Percentiles rank a stretch among this genome's conserved stretches.
Evolutionary conservation across 2,888 invertebrate species (phyloP).

Genomic region (Andrena hattorfiana): DNA sequence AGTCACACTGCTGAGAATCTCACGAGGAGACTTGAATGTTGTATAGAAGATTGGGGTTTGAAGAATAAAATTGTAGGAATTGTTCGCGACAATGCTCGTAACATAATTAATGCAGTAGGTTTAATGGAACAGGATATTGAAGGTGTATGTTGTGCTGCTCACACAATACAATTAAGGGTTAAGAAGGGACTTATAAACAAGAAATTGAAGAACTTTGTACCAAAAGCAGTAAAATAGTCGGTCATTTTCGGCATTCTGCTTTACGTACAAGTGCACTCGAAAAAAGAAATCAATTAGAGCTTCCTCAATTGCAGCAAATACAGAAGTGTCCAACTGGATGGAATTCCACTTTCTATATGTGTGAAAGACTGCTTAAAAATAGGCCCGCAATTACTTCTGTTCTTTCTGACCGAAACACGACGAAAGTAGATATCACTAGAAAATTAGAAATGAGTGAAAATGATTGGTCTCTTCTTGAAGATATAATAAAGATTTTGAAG

Average conservation of each 20-base stretch:
- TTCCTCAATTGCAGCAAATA: background rate
- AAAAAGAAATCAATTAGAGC: constrained; percentile 1
- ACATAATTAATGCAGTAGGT: background rate
- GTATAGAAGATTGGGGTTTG: background rate
- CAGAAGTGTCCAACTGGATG: background rate
- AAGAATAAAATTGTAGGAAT: background rate
- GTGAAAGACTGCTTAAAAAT: background rate
- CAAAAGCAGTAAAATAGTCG: background rate
- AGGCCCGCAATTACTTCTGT: background rate
- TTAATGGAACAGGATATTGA: background rate
- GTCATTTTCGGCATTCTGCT: background rate
- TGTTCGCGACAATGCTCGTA: background rate
- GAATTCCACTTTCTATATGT: constrained; percentile 1
- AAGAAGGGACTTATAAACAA: background rate
- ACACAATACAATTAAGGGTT: too few relatives aligned
- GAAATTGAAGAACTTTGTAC: background rate
- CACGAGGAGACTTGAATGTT: background rate
- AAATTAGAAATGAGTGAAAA: background rate
- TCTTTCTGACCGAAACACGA: background rate
- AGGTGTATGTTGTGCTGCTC: background rate
- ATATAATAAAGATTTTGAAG: background rate
- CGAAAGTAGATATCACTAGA: background rate
- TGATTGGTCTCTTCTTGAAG: background rate
- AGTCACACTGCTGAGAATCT: background rate
- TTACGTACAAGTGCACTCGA: background rate